These are phyloP conservation scores for Noctua janthe DNA, from an alignment of 2,888 invertebrate species.

Conservation along the genomic window DNA sequence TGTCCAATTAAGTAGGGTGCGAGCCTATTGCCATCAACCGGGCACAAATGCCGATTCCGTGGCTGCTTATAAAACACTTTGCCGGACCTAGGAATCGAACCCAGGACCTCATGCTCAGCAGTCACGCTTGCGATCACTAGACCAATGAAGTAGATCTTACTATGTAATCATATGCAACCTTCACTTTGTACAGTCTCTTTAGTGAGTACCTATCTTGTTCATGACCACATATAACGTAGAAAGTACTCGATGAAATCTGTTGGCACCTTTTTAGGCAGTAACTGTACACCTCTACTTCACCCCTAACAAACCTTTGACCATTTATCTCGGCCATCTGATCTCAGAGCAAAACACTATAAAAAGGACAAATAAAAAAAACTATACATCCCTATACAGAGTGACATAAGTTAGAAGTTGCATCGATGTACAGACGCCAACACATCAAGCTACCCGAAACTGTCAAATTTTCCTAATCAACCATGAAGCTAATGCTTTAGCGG, in stretches of 20 bases:
- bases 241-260: background rate
- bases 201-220: background rate
- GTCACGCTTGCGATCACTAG: too few species aligned
- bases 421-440: too few species aligned
- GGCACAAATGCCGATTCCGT: too few species aligned
- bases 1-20: too few species aligned
- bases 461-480: too few species aligned
- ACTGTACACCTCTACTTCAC: slow-evolving; percentile 16
- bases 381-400: slow-evolving; percentile 38
- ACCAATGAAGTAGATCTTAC: background rate
- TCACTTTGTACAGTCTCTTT: background rate
- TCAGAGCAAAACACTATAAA: slow-evolving; percentile 55
- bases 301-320: slow-evolving; percentile 34
- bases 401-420: slow-evolving; percentile 11
- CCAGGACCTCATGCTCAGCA: background rate
- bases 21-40: too few species aligned
- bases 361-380: slow-evolving; percentile 52
- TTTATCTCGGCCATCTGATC: slow-evolving; percentile 49
- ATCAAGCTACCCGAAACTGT: too few species aligned
- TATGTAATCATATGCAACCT: background rate
- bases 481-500: too few species aligned
- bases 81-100: background rate
- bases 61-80: too few species aligned
- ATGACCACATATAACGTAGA: background rate
- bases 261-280: background rate